Conservation (phyloP, 35 echinoderm and acorn worm species). For the Strongylocentrotus purpuratus region DNA sequence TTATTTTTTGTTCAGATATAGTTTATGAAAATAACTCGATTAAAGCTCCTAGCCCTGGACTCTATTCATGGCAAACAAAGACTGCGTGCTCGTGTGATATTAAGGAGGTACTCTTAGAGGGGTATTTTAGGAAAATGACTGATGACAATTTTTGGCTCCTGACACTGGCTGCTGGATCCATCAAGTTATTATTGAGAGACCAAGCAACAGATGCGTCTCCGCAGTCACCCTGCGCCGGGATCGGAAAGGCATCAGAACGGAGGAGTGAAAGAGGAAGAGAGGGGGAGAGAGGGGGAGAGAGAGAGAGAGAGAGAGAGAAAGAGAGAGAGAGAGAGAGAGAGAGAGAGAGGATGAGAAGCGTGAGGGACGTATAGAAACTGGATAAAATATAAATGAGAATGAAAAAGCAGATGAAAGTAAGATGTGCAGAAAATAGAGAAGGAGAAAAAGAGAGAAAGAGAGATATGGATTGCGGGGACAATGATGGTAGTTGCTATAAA, state of each 20-base stretch:
- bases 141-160: neutral
- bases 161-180: neutral
- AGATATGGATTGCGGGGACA: too few species aligned
- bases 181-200: neutral
- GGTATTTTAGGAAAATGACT: neutral
- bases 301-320: neutral
- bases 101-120: neutral
- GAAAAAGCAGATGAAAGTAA: too few species aligned
- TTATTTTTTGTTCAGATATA: neutral
- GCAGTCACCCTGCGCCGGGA: neutral
- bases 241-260: neutral
- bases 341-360: neutral
- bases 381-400: too few species aligned
- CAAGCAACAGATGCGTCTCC: neutral
- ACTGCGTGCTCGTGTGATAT: neutral
- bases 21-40: slow-evolving; percentile 5
- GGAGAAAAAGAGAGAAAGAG: too few species aligned
- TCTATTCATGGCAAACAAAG: neutral
- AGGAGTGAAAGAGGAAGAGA: neutral
- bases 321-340: too few species aligned
- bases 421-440: too few species aligned
- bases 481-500: too few species aligned
- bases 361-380: too few species aligned
- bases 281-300: neutral
- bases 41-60: neutral